Evolutionary conservation across 1,140 invertebrate species (phyloP).

Genomic region (Schlechtendalia chinensis): DNA sequence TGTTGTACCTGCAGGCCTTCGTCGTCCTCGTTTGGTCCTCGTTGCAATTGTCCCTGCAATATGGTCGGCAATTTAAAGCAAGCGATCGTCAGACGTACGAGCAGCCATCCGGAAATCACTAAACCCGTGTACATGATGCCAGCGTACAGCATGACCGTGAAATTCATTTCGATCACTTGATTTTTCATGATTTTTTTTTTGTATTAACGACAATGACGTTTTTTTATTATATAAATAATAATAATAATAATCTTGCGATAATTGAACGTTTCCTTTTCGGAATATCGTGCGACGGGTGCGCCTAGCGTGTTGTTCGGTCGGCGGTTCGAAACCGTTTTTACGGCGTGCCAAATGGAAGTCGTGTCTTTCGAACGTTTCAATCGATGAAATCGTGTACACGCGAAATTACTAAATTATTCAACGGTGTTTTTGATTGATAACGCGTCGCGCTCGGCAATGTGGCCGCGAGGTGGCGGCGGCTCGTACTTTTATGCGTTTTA

Average conservation of each 20-base stretch:
- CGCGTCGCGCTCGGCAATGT: too few relatives aligned
- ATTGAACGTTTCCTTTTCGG: too few relatives aligned
- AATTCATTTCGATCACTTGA: conserved; percentile 8
- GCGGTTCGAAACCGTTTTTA: neutral
- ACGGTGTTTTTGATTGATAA: too few relatives aligned
- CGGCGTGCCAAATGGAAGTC: too few relatives aligned
- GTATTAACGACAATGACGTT: neutral
- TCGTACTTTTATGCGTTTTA: too few relatives aligned
- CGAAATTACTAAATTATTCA: conserved; percentile 20
- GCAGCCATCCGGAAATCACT: conserved; percentile 19
- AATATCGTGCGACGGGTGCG: neutral
- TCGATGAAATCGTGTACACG: neutral
- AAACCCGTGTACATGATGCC: conserved; percentile 26
- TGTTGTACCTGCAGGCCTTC: neutral
- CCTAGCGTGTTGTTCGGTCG: too few relatives aligned
- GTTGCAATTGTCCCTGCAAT: neutral
- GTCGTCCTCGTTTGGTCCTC: too few relatives aligned
- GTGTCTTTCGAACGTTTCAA: neutral
- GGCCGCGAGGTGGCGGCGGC: too few relatives aligned
- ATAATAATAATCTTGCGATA: too few relatives aligned
- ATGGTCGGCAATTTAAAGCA: conserved; percentile 27
- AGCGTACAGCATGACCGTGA: neutral
- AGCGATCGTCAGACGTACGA: conserved; percentile 24
- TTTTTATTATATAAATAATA: too few relatives aligned
- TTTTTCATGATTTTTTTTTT: conserved; percentile 8